These are phyloP conservation scores for Tipula lateralis DNA, from an alignment of 2,888 invertebrate genomes.

Conservation along the genomic window DNA sequence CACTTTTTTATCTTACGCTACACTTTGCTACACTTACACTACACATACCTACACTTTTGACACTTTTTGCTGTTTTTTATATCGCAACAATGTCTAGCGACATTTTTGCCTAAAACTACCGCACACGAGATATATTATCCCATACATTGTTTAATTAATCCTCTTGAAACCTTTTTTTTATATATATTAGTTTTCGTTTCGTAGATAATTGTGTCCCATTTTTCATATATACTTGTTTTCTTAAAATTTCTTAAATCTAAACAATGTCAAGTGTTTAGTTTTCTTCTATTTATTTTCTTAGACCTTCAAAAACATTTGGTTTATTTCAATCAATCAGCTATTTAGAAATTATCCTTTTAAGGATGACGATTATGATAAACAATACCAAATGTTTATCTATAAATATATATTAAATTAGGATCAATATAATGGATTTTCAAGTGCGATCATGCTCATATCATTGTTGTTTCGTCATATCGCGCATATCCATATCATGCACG, in stretches of 20 bases:
- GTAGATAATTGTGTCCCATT: neutral
- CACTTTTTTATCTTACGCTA: neutral
- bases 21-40: neutral
- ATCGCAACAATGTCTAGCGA: neutral
- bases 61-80: neutral
- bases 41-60: neutral
- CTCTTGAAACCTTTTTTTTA: neutral
- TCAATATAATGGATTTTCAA: neutral
- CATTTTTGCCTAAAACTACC: neutral
- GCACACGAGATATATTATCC: neutral
- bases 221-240: neutral
- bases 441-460: neutral
- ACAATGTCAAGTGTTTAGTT: slow-evolving; percentile 24
- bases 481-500: slow-evolving; percentile 13
- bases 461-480: neutral
- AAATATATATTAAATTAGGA: neutral
- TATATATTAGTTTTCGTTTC: neutral
- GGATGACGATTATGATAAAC: neutral
- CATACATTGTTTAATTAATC: neutral
- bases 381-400: neutral
- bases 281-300: neutral
- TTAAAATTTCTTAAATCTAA: neutral
- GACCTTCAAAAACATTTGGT: slow-evolving; percentile 13
- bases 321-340: slow-evolving; percentile 21
- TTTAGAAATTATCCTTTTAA: neutral